Conservation (phyloP, 2,113 vertebrate genomes). For the human (Homo sapiens) region DNA sequence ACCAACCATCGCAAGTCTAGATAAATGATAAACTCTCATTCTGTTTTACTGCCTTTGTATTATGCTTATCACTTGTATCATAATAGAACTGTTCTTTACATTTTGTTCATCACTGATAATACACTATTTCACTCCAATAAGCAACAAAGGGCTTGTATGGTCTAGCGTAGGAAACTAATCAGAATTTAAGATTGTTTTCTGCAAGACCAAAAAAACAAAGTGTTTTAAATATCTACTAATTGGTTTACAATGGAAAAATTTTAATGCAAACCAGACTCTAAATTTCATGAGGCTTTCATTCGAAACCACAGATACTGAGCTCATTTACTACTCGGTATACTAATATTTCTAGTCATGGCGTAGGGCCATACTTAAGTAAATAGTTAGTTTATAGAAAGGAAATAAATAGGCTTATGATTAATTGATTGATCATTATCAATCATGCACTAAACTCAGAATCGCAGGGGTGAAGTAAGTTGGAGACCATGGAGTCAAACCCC, state of each 20-base stretch:
- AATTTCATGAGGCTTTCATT: background rate
- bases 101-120: background rate
- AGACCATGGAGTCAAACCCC: background rate
- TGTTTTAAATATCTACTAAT: background rate
- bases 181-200: slow-evolving; percentile 21
- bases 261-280: background rate
- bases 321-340: background rate
- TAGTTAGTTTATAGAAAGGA: background rate
- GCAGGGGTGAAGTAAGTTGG: background rate
- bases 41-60: background rate
- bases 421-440: slow-evolving; percentile 33
- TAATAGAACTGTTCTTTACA: slow-evolving; percentile 11
- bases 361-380: background rate
- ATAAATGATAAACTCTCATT: background rate
- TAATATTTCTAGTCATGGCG: background rate
- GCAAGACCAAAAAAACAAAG: background rate
- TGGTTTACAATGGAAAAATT: slow-evolving; percentile 4
- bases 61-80: background rate
- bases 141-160: slow-evolving; percentile 4
- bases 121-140: slow-evolving; percentile 18
- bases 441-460: slow-evolving; percentile 17
- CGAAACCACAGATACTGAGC: background rate
- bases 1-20: background rate
- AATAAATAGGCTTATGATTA: background rate
- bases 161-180: background rate